Percentiles rank a stretch among this genome's conserved stretches.
These are phyloP conservation scores for Balearica regulorum DNA, from an alignment of 2,797 vertebrate genomes.

Conservation along the genomic window DNA sequence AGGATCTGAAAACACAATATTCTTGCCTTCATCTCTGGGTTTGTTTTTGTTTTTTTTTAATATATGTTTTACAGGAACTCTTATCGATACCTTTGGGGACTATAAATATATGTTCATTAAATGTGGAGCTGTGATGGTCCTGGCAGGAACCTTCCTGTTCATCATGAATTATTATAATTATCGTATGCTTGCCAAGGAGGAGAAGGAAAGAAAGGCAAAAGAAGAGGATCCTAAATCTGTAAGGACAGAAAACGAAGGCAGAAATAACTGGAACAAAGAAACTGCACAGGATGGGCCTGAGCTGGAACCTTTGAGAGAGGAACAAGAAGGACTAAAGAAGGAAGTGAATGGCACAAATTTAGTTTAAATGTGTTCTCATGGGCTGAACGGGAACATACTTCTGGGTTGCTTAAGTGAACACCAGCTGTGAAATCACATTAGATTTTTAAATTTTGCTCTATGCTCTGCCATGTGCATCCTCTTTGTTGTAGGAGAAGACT, in stretches of 20 bases:
- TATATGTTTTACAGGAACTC: constrained; percentile 66
- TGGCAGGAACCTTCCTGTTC: constrained; percentile 80
- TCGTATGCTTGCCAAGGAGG: constrained; percentile 73
- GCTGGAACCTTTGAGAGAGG: not conserved
- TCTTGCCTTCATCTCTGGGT: not conserved
- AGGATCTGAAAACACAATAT: not conserved
- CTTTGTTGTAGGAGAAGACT: not conserved
- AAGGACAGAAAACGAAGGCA: constrained; percentile 53
- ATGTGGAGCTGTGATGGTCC: constrained; percentile 78
- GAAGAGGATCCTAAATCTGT: constrained; percentile 1
- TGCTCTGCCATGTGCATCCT: not conserved
- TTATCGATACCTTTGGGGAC: constrained; percentile 77
- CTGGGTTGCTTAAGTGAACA: not conserved
- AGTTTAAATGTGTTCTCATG: not conserved
- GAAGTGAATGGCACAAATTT: constrained; percentile 24
- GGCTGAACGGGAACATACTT: not conserved
- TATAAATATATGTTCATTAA: constrained; percentile 84
- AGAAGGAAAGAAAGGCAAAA: not conserved
- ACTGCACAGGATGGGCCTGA: not conserved
- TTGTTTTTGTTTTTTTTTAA: not conserved
- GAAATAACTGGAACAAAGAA: constrained; percentile 36
- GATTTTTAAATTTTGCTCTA: not conserved
- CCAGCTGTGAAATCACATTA: constrained; percentile 8
- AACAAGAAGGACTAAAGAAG: constrained; percentile 15
- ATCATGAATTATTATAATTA: constrained; percentile 84